These are phyloP conservation scores for Teinopalpus imperialis DNA, from an alignment of 2,888 invertebrate species.

Conservation along the genomic window DNA sequence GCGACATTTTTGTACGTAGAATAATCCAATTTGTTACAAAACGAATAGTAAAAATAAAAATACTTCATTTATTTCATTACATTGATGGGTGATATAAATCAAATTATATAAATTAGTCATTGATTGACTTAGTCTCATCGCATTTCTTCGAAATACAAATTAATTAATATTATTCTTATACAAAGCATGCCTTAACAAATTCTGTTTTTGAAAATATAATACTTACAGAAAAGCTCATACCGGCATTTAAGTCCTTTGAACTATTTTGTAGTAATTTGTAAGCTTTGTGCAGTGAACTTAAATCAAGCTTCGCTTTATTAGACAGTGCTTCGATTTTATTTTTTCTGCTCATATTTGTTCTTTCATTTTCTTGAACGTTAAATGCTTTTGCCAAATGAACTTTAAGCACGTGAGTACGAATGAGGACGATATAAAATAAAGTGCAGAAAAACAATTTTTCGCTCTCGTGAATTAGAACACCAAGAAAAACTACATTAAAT, in stretches of 20 bases:
- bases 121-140: too few relatives aligned
- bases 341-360: background rate
- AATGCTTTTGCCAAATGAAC: constrained; percentile 22
- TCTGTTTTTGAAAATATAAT: too few relatives aligned
- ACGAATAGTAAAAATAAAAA: too few relatives aligned
- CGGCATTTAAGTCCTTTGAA: constrained; percentile 14
- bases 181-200: too few relatives aligned
- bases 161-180: too few relatives aligned
- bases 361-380: background rate
- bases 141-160: background rate
- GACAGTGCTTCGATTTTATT: background rate
- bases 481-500: constrained; percentile 16
- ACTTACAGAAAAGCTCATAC: constrained; percentile 23
- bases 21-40: too few relatives aligned
- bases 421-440: constrained; percentile 23
- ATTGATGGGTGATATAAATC: too few relatives aligned
- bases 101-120: too few relatives aligned
- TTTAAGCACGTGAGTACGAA: constrained; percentile 26
- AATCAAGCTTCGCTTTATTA: constrained; percentile 7
- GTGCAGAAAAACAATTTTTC: constrained; percentile 29
- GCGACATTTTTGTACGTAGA: too few relatives aligned
- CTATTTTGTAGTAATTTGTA: constrained; percentile 17
- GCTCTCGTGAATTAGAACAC: constrained; percentile 23
- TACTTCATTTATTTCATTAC: constrained; percentile 3
- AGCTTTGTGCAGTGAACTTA: constrained; percentile 14